A percentile compares a stretch with the other conserved stretches of the same genome.
Evolutionary conservation across 1,140 invertebrate genomes (phyloP).

Genomic region (Hirudo medicinalis): DNA sequence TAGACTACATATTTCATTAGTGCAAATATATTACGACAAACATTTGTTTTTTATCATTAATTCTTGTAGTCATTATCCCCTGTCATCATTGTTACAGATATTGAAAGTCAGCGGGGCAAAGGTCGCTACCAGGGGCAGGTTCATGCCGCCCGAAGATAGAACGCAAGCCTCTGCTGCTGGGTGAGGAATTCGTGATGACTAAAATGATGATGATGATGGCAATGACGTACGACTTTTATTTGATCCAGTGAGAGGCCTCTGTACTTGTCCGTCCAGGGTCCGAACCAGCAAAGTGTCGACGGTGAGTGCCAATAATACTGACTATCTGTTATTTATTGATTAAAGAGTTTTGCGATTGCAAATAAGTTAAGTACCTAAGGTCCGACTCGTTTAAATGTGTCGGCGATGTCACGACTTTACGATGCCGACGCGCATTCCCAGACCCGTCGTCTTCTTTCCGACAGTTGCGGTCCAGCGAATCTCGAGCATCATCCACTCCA

Average conservation of each 20-base stretch:
- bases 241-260: conserved; percentile 47
- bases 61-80: background rate
- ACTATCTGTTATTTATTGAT: too few relatives aligned
- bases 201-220: background rate
- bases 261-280: conserved; percentile 51
- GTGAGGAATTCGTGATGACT: background rate
- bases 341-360: too few relatives aligned
- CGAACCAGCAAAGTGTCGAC: conserved; percentile 48
- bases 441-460: too few relatives aligned
- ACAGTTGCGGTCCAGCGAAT: conserved; percentile 3
- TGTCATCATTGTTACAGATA: conserved; percentile 32
- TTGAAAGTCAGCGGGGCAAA: conserved; percentile 46
- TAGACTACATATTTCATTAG: too few relatives aligned
- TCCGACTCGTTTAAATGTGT: too few relatives aligned
- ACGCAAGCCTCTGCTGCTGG: background rate
- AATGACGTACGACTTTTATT: conserved; percentile 17
- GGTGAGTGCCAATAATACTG: conserved; percentile 38
- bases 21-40: too few relatives aligned
- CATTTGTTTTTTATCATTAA: too few relatives aligned
- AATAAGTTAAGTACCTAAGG: too few relatives aligned
- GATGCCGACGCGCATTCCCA: too few relatives aligned
- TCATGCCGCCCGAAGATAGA: conserved; percentile 47
- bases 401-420: too few relatives aligned
- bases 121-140: conserved; percentile 51
- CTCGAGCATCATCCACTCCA: conserved; percentile 1